These are phyloP conservation scores for Leptinotarsa tumamoca DNA, from an alignment of 2,888 invertebrate species.

Conservation along the genomic window DNA sequence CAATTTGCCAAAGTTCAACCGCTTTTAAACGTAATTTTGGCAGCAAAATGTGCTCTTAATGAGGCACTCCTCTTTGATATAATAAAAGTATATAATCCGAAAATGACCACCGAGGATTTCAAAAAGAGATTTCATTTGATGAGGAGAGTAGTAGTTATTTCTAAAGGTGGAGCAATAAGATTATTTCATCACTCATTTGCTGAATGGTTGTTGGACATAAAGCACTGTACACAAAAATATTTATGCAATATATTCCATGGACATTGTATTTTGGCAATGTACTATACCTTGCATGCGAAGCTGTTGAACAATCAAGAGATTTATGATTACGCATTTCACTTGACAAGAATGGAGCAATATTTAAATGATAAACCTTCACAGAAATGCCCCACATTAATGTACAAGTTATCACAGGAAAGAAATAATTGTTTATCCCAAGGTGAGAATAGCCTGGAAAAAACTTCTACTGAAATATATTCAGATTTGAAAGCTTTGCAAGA, in stretches of 20 bases:
- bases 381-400: slow-evolving; percentile 63
- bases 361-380: slow-evolving; percentile 66
- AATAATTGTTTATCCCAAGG: slow-evolving; percentile 49
- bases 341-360: slow-evolving; percentile 77
- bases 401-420: slow-evolving; percentile 59
- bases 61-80: slow-evolving; percentile 85
- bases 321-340: slow-evolving; percentile 78
- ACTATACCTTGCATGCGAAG: slow-evolving; percentile 79
- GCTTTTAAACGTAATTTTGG: slow-evolving; percentile 87
- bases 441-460: slow-evolving; percentile 60
- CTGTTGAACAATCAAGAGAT: slow-evolving; percentile 80
- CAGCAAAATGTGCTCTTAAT: slow-evolving; percentile 86
- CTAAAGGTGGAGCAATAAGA: slow-evolving; percentile 73
- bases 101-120: slow-evolving; percentile 84
- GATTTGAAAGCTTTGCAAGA: slow-evolving; percentile 63
- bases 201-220: slow-evolving; percentile 96
- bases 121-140: slow-evolving; percentile 81
- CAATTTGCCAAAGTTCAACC: slow-evolving; percentile 89
- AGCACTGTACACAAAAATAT: slow-evolving; percentile 96
- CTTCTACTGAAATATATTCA: slow-evolving; percentile 62
- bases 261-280: slow-evolving; percentile 89
- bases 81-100: slow-evolving; percentile 82
- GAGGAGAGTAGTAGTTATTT: slow-evolving; percentile 73
- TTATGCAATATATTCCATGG: slow-evolving; percentile 89
- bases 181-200: slow-evolving; percentile 96